Base-by-base conservation (phyloP, 2,113 vertebrate species). In the Jacana jacana region DNA sequence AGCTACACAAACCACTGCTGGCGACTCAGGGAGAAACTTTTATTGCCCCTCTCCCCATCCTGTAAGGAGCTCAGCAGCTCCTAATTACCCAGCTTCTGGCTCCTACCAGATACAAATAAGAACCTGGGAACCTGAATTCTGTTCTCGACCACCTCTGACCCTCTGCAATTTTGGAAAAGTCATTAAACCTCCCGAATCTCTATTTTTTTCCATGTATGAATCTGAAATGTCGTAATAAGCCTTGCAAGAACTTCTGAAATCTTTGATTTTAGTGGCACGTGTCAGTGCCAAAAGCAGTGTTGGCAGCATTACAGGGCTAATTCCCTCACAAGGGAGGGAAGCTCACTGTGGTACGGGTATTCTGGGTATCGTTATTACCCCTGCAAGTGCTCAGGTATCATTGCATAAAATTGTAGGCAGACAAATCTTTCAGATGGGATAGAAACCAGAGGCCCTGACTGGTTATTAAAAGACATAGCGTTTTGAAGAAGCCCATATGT, bases 401-500 rank as follows among this genome's bases (percentile, higher is more conserved):
- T 49, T 88, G 76, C 70, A 69, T 52, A 69, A 95, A 96, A 93
- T 69, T 69, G 86, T 66, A 92, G 77, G 61, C 93, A 94, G 73
- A 89, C 65, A 44, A 84, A 57, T 87, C 81, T 88, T 89, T 95
- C 93, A 92, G 86, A 79, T 70, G 69, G 83, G 83, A 96, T 30
- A 73, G 77, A 96, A 96, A 96, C 52, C 60, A 81, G 91, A 95
- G 83, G 77, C 88, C 81, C 88, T 92, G 73, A 64, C 57, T 72
- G 44, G 65, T 93, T 94, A 92, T 91, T 94, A 78, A 86, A 91
- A 94, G 69, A 89, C 49, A 31, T 20, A 92, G 70, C 4, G 0
- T 91, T 93, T 72, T 92, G 69, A 91, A 94, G 87, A 87, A 94
- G 69, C 52, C 85, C 88, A 57, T 88, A 93, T 79, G 88, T 84